Evolutionary conservation across 1,140 invertebrate genomes (phyloP).

Genomic region (Drosophila teissieri): DNA sequence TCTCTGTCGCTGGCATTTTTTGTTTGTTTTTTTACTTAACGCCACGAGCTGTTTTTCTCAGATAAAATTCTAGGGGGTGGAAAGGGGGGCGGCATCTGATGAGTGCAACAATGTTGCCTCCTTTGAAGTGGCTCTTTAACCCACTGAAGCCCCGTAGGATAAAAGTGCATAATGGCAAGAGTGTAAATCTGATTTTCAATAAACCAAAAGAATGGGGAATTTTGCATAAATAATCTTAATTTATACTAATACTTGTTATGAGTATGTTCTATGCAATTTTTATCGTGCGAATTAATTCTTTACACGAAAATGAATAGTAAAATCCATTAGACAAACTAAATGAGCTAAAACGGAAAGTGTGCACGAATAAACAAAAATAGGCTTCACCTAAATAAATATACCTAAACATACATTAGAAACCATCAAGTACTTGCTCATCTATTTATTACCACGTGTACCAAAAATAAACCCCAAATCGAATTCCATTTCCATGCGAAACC

Average conservation of each 20-base stretch:
- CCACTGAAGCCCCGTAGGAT: constrained; percentile 5
- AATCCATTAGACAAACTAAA: background rate
- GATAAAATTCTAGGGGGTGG: background rate
- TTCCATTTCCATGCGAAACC: constrained; percentile 30
- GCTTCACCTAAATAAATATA: background rate
- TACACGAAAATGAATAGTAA: background rate
- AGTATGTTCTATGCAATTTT: too few relatives aligned
- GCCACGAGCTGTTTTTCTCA: constrained; percentile 38
- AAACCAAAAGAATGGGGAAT: too few relatives aligned
- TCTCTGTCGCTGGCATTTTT: constrained; percentile 23
- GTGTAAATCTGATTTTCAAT: background rate
- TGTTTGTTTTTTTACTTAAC: constrained; percentile 67
- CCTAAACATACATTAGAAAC: background rate
- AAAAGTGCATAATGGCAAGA: background rate
- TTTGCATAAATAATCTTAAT: too few relatives aligned
- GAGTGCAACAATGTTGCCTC: constrained; percentile 48
- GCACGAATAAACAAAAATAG: background rate
- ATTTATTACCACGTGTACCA: constrained; percentile 13
- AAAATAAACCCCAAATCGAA: constrained; percentile 33
- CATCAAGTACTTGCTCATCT: constrained; percentile 9
- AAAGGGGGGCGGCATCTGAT: constrained; percentile 3
- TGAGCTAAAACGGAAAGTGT: background rate
- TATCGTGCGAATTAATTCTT: too few relatives aligned
- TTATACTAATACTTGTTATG: too few relatives aligned
- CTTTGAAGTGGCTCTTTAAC: constrained; percentile 23